Evolutionary conservation across 2,797 vertebrate genomes (phyloP).

Genomic region (Enteromius mattozi): DNA sequence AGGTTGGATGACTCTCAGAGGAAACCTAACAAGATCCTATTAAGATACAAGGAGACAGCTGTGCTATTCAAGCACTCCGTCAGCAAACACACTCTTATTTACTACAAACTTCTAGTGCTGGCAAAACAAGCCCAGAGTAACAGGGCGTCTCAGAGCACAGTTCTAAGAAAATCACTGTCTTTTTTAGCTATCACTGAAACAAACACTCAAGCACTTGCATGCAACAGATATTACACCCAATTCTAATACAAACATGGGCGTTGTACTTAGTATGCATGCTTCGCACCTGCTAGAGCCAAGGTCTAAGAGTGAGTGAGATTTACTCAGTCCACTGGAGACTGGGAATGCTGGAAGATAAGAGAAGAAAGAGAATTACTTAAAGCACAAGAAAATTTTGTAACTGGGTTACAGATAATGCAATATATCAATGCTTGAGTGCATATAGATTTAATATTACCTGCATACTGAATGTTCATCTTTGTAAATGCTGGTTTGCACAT

Average conservation of each 20-base stretch:
- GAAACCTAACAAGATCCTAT: constrained; percentile 51
- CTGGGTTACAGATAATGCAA: neutral
- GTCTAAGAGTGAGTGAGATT: constrained; percentile 88
- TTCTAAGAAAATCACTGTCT: constrained; percentile 5
- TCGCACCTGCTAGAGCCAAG: constrained; percentile 91
- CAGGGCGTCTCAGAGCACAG: neutral
- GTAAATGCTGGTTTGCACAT: neutral
- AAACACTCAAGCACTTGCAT: neutral
- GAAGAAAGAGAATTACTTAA: constrained; percentile 12
- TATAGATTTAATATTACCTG: neutral
- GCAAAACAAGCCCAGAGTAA: constrained; percentile 30
- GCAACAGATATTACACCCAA: neutral
- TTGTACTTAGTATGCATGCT: neutral
- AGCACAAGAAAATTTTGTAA: constrained; percentile 2
- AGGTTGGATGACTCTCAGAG: constrained; percentile 34
- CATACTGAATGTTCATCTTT: neutral
- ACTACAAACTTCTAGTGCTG: constrained; percentile 26
- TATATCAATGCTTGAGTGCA: neutral
- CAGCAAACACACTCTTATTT: constrained; percentile 25
- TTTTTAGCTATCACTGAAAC: constrained; percentile 9
- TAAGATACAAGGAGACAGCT: constrained; percentile 42
- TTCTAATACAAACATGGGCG: neutral
- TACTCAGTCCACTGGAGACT: constrained; percentile 77
- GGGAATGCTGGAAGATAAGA: constrained; percentile 17
- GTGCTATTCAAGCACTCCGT: constrained; percentile 31